phyloP scores from a whole-genome alignment of 2,888 invertebrate species.

The Leptopilina drosophilae region DNA sequence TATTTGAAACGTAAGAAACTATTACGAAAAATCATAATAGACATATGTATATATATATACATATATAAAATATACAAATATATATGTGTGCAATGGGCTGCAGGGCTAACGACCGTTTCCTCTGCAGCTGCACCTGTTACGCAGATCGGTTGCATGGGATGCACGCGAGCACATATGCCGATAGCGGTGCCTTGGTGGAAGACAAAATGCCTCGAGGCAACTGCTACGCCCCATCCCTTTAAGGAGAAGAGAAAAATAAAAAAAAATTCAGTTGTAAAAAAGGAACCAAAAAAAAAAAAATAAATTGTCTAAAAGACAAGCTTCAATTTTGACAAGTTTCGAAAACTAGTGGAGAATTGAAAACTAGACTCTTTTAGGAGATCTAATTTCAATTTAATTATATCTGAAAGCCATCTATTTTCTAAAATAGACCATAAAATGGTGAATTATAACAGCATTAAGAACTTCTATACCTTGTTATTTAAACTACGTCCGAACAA shows the following conservation, averaged over 20 bases:
- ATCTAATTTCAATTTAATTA: not conserved
- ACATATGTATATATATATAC: constrained; percentile 52
- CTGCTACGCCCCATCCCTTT: constrained; percentile 41
- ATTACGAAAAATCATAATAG: constrained; percentile 72
- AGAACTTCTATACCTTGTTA: not conserved
- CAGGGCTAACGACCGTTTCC: constrained; percentile 73
- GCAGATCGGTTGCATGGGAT: constrained; percentile 63
- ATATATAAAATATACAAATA: no score
- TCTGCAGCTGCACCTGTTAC: constrained; percentile 73
- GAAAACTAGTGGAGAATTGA: not conserved
- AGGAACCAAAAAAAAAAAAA: not conserved
- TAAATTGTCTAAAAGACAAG: constrained; percentile 6
- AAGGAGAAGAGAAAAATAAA: not conserved
- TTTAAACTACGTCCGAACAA: no score
- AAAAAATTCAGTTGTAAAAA: not conserved
- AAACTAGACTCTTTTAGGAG: not conserved
- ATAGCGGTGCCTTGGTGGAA: constrained; percentile 61
- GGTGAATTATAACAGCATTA: not conserved
- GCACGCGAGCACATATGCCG: constrained; percentile 75
- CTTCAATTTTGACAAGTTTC: not conserved
- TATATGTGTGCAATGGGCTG: constrained; percentile 62
- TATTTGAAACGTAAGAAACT: constrained; percentile 60
- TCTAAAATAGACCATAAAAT: not conserved
- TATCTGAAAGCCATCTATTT: not conserved
- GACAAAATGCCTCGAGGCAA: constrained; percentile 62